These are phyloP conservation scores for Crotalus viridis DNA, from an alignment of 2,113 vertebrate genomes.

Conservation along the genomic window DNA sequence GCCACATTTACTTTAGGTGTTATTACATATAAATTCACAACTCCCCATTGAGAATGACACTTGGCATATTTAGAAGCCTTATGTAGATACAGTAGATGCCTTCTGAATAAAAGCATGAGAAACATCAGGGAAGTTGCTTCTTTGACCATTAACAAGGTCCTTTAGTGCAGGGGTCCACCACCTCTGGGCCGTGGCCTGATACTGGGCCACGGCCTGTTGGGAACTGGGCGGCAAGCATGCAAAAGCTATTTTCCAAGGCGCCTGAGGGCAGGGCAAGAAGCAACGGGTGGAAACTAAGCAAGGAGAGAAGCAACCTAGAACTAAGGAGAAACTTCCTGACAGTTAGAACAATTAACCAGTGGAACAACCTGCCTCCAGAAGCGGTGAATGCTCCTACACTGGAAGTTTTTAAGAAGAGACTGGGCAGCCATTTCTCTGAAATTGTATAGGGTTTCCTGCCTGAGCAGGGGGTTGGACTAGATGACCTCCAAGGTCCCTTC, in stretches of 20 bases:
- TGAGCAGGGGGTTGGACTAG: too few species aligned
- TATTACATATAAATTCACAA: neutral
- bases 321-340: too few species aligned
- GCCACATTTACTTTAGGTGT: neutral
- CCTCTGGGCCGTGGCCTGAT: neutral
- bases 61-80: neutral
- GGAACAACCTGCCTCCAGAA: too few species aligned
- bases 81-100: neutral
- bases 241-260: neutral
- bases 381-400: too few species aligned
- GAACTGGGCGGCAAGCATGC: neutral
- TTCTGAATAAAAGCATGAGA: neutral
- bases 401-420: too few species aligned
- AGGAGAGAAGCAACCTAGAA: too few species aligned
- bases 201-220: neutral
- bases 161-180: neutral
- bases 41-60: neutral
- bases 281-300: too few species aligned
- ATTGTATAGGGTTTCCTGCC: too few species aligned
- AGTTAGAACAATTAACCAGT: too few species aligned
- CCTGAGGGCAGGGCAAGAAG: too few species aligned
- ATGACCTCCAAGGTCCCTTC: too few species aligned
- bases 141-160: neutral
- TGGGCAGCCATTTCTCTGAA: too few species aligned
- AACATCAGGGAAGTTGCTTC: neutral